These are phyloP conservation scores for Palloptera scutellata DNA, from an alignment of 2,888 invertebrate genomes.

Conservation along the genomic window DNA sequence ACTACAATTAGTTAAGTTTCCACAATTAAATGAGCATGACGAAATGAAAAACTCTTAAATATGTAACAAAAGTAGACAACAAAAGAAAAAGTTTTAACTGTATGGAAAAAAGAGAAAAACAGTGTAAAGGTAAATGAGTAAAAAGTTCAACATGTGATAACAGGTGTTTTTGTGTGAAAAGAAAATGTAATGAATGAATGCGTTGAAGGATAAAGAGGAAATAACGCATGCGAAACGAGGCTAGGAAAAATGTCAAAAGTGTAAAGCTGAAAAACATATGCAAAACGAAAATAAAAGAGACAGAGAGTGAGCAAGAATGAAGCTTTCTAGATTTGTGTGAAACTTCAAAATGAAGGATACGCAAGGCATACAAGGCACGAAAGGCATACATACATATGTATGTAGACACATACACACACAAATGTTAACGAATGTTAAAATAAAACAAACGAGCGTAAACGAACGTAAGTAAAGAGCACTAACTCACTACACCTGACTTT, in stretches of 20 bases:
- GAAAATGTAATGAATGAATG: background rate
- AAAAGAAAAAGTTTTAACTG: no score
- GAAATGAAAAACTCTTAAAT: no score
- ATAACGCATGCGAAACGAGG: conserved; percentile 7
- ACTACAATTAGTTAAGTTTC: no score
- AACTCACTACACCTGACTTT: no score
- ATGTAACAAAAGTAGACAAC: no score
- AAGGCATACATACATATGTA: conserved; percentile 14
- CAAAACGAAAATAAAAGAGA: background rate
- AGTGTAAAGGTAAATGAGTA: background rate
- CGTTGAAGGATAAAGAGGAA: conserved; percentile 22
- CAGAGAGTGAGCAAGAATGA: background rate
- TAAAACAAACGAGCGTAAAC: no score
- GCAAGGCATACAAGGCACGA: background rate
- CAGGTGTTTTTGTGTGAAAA: conserved; percentile 45
- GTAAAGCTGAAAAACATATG: background rate
- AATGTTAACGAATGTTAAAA: background rate
- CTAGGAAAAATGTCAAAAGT: background rate
- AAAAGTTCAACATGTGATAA: conserved; percentile 45
- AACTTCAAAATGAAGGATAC: no score
- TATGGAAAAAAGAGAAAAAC: no score
- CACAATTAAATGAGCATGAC: no score
- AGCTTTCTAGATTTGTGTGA: no score
- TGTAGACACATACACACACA: conserved; percentile 6
- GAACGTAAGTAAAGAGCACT: no score